These are phyloP conservation scores for Drosophila paracracens DNA, from an alignment of 2,888 invertebrate species.

Conservation along the genomic window DNA sequence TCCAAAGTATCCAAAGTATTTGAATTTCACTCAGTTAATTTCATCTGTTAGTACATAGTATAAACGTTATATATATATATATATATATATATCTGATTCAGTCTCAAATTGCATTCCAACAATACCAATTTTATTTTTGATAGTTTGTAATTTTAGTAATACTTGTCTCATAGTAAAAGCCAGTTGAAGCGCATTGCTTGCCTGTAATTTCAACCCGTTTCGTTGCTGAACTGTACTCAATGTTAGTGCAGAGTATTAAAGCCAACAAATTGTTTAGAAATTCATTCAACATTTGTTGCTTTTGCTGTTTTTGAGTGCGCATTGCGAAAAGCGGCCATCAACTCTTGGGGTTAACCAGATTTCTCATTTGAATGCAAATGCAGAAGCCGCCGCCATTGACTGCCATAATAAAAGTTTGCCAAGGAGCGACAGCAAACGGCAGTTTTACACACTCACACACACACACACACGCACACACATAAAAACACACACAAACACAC, in stretches of 20 bases:
- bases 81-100: neutral
- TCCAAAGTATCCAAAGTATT: neutral
- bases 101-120: neutral
- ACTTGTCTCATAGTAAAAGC: neutral
- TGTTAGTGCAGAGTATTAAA: conserved; percentile 1
- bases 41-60: no score
- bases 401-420: conserved; percentile 54
- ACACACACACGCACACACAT: conserved; percentile 4
- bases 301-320: neutral
- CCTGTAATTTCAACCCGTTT: neutral
- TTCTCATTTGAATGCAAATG: conserved; percentile 68
- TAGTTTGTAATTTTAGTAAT: neutral
- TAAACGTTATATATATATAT: no score
- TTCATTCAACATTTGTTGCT: neutral
- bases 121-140: neutral
- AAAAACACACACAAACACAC: conserved; percentile 4
- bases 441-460: conserved; percentile 1
- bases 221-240: neutral
- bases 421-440: conserved; percentile 14
- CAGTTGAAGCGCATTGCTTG: neutral
- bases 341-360: conserved; percentile 68
- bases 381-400: conserved; percentile 33
- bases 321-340: conserved; percentile 25
- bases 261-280: conserved; percentile 1
- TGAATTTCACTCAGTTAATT: neutral